Evolutionary conservation across 2,888 invertebrate genomes (phyloP), one percentile per base, ranked within the genome.

Genomic region (Cactoblastis cactorum): DNA sequence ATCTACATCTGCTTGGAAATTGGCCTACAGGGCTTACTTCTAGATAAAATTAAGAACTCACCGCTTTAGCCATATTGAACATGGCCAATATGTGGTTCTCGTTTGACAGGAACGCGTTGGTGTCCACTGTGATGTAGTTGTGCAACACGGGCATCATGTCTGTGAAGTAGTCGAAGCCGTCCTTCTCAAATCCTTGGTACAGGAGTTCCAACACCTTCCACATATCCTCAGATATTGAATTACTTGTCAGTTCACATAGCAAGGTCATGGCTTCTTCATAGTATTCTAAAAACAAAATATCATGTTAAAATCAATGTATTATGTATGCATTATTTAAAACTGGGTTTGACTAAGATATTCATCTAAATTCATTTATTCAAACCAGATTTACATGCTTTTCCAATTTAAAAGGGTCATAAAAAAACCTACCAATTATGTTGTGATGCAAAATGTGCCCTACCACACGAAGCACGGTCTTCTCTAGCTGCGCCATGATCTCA

Each of bases 121-220:
- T 97, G 77, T 99, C 99, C 1, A 98, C 95, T 0, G 97, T 98
- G 48, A 99, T 94, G 81, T 98, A 99, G 85, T 99, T 98, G 83
- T 99, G 98, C 24, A 99, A 91, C 4, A 97, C 96, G 0, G 99
- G 98, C 98, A 99, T 98, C 95, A 99, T 97, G 71, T 99, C 99
- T 54, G 95, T 94, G 80, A 99, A 99, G 89, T 97, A 98, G 74
- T 98, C 98, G 51, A 95, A 93, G 37, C 97, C 98, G 77, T 98
- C 97, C 71, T 97, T 96, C 87, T 97, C 95, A 74, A 98, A 98
- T 61, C 97, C 94, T 76, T 94, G 93, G 80, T 97, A 97, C 65
- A 97, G 91, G 50, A 97, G 85, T 77, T 95, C 96, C 58, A 98
- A 93, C 50, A 98, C 95, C 77, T 96, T 95, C 99, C 99, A 99